phyloP scores from a whole-genome alignment of 2,113 vertebrate species.

The Rafetus swinhoei region DNA sequence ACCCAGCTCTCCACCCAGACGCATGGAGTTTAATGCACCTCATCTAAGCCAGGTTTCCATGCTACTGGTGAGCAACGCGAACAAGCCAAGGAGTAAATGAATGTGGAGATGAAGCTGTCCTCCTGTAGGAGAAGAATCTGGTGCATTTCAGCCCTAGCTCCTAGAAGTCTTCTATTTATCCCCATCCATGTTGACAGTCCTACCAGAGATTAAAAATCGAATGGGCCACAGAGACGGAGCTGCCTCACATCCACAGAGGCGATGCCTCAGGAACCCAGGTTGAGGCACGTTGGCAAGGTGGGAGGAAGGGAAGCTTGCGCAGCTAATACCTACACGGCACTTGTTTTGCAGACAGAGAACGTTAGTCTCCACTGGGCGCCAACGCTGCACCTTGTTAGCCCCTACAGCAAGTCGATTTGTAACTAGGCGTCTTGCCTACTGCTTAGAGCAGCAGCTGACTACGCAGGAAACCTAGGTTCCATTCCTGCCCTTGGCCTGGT shows the following conservation, averaged over 20 bases:
- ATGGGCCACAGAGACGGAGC: not conserved
- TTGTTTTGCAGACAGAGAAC: no score
- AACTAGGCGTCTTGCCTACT: no score
- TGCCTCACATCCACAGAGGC: not conserved
- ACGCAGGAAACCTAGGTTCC: not conserved
- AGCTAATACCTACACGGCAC: no score
- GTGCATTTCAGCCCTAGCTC: not conserved
- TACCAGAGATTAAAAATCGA: not conserved
- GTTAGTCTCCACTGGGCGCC: not conserved
- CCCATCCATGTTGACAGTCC: not conserved
- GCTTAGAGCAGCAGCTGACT: not conserved
- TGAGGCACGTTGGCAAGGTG: no score
- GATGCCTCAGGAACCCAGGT: no score
- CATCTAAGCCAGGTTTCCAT: not conserved
- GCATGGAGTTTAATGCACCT: not conserved
- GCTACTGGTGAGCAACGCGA: not conserved
- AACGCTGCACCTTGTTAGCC: not conserved
- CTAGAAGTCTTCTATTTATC: not conserved
- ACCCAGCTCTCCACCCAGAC: fast-evolving
- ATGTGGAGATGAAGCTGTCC: not conserved
- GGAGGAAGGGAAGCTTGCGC: no score
- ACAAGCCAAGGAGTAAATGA: not conserved
- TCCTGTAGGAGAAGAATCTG: not conserved
- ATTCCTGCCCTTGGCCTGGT: not conserved
- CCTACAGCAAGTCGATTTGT: fast-evolving